phyloP scores from a whole-genome alignment of 2,113 vertebrate genomes.

The Tympanuchus pallidicinctus region DNA sequence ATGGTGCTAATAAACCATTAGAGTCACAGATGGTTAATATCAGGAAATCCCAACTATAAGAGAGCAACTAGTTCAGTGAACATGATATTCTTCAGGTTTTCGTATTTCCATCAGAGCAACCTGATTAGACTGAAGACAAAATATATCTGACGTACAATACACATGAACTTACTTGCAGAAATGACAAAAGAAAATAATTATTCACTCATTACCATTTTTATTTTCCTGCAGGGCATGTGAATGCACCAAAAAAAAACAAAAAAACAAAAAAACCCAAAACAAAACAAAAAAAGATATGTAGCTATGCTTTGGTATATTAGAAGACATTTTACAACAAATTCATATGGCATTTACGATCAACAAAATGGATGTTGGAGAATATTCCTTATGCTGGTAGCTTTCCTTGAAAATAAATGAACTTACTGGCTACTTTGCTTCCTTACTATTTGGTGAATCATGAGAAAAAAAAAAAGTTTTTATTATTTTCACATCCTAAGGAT shows the following conservation, averaged over 20 bases:
- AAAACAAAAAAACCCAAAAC: not conserved
- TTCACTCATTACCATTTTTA: not conserved
- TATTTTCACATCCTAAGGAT: not conserved
- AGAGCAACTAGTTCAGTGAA: not conserved
- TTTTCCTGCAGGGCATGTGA: not conserved
- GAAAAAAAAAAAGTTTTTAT: not conserved
- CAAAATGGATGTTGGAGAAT: not conserved
- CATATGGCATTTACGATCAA: not conserved
- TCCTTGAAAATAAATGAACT: not conserved
- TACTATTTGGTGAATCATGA: not conserved
- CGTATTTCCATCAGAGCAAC: not conserved
- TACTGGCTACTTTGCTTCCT: not conserved
- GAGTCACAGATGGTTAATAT: not conserved
- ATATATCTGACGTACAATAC: not conserved
- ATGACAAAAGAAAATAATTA: accelerated
- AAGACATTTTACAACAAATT: not conserved
- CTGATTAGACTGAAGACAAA: not conserved
- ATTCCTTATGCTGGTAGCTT: not conserved
- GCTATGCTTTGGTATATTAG: not conserved
- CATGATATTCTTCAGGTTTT: not conserved
- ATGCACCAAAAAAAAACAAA: not conserved
- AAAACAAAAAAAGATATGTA: not conserved
- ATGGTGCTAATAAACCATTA: not conserved
- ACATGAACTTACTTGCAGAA: not conserved
- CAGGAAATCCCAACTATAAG: not conserved